Percentiles rank a stretch among this genome's conserved stretches.
These are phyloP conservation scores for Channallabes apus DNA, from an alignment of 2,797 vertebrate species.

Conservation along the genomic window DNA sequence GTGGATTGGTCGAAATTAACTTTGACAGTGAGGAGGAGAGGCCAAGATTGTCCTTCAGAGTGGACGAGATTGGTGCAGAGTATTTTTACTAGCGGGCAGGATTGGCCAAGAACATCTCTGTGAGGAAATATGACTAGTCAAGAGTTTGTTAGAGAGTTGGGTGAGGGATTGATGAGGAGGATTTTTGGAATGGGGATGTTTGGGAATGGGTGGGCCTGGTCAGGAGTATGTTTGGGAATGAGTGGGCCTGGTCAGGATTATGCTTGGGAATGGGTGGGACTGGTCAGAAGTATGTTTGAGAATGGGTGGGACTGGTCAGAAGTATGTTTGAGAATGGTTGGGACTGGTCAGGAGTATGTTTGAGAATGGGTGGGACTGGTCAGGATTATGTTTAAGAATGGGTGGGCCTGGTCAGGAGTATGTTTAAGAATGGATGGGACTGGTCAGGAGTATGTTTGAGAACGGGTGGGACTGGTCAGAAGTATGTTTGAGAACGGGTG, in stretches of 20 bases:
- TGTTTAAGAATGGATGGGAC: background rate
- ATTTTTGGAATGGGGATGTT: background rate
- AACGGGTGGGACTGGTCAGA: no score
- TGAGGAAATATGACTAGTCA: background rate
- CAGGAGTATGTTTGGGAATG: background rate
- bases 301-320: no score
- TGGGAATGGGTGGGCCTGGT: no score
- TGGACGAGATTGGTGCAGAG: background rate
- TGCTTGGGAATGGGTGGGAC: background rate
- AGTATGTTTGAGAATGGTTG: background rate
- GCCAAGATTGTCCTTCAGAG: background rate
- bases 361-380: background rate
- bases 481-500: no score
- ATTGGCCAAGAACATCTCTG: background rate
- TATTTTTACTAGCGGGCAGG: background rate
- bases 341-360: background rate
- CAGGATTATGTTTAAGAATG: no score
- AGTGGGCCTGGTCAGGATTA: background rate
- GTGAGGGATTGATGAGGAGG: background rate
- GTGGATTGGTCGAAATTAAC: background rate
- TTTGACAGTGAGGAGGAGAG: background rate
- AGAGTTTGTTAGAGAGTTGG: background rate
- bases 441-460: background rate
- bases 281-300: background rate
- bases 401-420: no score